Base-by-base conservation (phyloP, 1,140 invertebrate genomes). In the Macrostomum lignano region DNA sequence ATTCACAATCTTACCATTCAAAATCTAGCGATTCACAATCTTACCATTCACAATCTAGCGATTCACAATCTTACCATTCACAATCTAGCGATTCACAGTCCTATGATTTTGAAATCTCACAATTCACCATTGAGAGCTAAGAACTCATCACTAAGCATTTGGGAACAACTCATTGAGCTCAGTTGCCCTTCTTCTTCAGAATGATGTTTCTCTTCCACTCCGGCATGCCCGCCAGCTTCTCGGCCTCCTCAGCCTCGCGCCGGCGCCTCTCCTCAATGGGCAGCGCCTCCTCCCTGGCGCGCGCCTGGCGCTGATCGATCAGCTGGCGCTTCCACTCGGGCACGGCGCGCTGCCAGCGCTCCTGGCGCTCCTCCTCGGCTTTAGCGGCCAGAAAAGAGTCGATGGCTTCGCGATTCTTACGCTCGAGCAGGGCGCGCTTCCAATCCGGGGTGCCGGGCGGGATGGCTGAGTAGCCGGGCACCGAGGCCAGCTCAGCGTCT, bases 261-360 rank as follows among this genome's bases (percentile, higher is more conserved):
- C n/a, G 29, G n/a, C 30, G 10, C 10, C 24, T 32, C n/a, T 10
- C 3, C 20, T 37, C 29, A 15, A 17, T 15, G n/a, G 36, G 36
- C 15, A 15, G 29, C 10, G 17, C 17, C 7, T 36, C 33, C 15
- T 10, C 33, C 19, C 17, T 15, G 34, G 28, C 36, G 3, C 23
- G 17, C 24, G 34, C 36, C 4, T 38, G 32, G 19, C 30, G 24
- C n/a, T 38, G 32, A 4, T 35, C 28, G 17, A 37, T 37, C 2
- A 38, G 36, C 14, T 7, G 19, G 15, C 23, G 25, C 19, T 38
- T 38, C 36, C 36, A 38, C 3, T 36, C 36, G 1, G 36, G 36
- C 14, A 38, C 17, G 17, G 25, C 36, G 13, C 22, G 25, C n/a
- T n/a, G n/a, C 36, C 36, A 38, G 11, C 17, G 7, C 21, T 38